These are phyloP conservation scores for Dendroctonus ponderosae DNA, from an alignment of 1,140 invertebrate species.

Conservation along the genomic window DNA sequence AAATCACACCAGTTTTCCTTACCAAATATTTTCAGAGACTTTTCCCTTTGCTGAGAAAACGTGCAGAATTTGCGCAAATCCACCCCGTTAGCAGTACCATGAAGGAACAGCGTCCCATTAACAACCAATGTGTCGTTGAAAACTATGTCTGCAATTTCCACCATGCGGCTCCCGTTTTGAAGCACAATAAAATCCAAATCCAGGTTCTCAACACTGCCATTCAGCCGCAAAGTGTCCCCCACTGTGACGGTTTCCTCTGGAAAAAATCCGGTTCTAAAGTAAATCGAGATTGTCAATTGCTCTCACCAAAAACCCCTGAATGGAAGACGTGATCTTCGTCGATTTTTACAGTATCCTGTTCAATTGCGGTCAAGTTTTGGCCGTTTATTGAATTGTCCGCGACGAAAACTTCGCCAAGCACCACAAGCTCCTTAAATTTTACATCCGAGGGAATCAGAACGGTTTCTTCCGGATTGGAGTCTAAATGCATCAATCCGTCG, in stretches of 20 bases:
- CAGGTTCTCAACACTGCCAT: constrained; percentile 44
- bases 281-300: not conserved
- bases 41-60: constrained; percentile 24
- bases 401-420: constrained; percentile 42
- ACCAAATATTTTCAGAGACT: constrained; percentile 35
- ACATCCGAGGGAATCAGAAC: constrained; percentile 41
- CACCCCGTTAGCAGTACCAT: constrained; percentile 35
- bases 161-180: constrained; percentile 14
- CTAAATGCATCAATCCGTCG: constrained; percentile 25
- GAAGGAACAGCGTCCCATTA: constrained; percentile 33
- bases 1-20: not conserved
- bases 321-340: constrained; percentile 48
- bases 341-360: constrained; percentile 48
- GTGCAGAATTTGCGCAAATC: constrained; percentile 38
- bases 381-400: constrained; percentile 47
- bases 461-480: constrained; percentile 14
- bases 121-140: constrained; percentile 39
- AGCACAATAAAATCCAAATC: constrained; percentile 43
- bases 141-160: constrained; percentile 31
- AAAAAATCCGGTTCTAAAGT: not conserved
- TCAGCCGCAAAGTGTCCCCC: constrained; percentile 14
- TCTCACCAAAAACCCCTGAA: constrained; percentile 49
- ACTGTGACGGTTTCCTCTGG: constrained; percentile 20
- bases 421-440: constrained; percentile 46
- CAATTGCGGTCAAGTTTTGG: constrained; percentile 45